These are phyloP conservation scores for Meloe dianella DNA, from an alignment of 2,888 invertebrate species.

Conservation along the genomic window DNA sequence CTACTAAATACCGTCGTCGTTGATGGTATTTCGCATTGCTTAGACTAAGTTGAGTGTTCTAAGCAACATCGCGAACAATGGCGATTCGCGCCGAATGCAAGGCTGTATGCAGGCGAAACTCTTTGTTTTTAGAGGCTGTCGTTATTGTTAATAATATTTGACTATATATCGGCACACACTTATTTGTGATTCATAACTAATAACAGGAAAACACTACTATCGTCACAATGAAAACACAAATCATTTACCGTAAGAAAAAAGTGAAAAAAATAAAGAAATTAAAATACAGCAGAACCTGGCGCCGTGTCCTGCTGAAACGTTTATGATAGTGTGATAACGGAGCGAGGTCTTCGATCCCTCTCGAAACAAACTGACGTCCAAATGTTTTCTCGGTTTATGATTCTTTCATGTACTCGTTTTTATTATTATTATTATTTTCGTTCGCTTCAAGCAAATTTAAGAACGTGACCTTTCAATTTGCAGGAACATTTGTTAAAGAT, in stretches of 20 bases:
- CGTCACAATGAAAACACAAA: not conserved
- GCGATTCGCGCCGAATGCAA: constrained; percentile 52
- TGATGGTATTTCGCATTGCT: constrained; percentile 48
- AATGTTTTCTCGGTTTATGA: constrained; percentile 11
- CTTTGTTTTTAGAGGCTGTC: constrained; percentile 49
- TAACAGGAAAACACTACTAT: not conserved
- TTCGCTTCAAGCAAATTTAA: not conserved
- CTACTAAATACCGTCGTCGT: constrained; percentile 30
- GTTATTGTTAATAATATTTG: constrained; percentile 16
- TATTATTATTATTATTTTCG: not conserved
- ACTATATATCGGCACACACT: too few relatives aligned
- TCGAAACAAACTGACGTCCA: constrained; percentile 8
- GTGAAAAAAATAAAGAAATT: not conserved
- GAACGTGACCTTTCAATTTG: constrained; percentile 8
- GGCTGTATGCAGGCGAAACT: constrained; percentile 48
- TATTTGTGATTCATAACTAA: not conserved
- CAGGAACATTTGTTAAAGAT: not conserved
- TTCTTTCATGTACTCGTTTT: not conserved
- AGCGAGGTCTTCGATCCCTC: constrained; percentile 8
- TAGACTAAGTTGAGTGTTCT: constrained; percentile 51
- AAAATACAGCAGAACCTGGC: not conserved
- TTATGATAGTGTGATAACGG: constrained; percentile 7
- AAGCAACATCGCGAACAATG: constrained; percentile 46
- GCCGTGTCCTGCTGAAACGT: constrained; percentile 10
- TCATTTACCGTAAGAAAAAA: not conserved